phyloP scores from a whole-genome alignment of 2,888 invertebrate genomes.

The Drosophila cracens region DNA sequence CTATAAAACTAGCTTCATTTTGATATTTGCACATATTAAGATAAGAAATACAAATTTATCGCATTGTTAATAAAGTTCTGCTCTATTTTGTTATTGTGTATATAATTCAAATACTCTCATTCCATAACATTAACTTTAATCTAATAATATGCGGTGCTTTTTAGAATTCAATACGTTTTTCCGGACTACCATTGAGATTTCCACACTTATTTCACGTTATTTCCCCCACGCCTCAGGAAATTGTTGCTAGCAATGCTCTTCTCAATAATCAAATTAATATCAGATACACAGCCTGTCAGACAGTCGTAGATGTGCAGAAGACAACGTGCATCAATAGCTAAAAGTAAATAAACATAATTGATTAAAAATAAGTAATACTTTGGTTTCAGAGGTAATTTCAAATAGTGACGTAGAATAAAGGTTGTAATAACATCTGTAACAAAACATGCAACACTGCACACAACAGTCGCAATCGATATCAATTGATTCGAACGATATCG shows the following conservation, averaged over 20 bases:
- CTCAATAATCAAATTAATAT: constrained; percentile 81
- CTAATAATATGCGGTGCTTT: constrained; percentile 16
- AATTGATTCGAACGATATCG: not conserved
- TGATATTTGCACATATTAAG: not conserved
- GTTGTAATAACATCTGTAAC: not conserved
- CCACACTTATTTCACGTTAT: constrained; percentile 35
- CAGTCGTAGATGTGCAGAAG: constrained; percentile 92
- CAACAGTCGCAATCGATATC: not conserved
- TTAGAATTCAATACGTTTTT: constrained; percentile 17
- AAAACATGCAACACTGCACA: not conserved
- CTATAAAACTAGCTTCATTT: not conserved
- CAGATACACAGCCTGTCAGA: constrained; percentile 83
- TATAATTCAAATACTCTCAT: constrained; percentile 66
- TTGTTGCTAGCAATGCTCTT: constrained; percentile 68
- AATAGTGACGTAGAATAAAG: not conserved
- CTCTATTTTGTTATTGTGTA: constrained; percentile 40
- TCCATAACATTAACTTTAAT: constrained; percentile 49
- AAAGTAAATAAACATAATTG: constrained; percentile 28
- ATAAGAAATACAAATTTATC: constrained; percentile 9
- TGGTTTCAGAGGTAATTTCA: not conserved
- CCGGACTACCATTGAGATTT: constrained; percentile 10
- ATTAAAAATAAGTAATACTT: not conserved
- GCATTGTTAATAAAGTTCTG: constrained; percentile 40
- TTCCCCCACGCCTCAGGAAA: constrained; percentile 59
- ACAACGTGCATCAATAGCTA: constrained; percentile 94